phyloP scores from a whole-genome alignment of 2,888 invertebrate genomes.

The Temnothorax ravouxi region DNA sequence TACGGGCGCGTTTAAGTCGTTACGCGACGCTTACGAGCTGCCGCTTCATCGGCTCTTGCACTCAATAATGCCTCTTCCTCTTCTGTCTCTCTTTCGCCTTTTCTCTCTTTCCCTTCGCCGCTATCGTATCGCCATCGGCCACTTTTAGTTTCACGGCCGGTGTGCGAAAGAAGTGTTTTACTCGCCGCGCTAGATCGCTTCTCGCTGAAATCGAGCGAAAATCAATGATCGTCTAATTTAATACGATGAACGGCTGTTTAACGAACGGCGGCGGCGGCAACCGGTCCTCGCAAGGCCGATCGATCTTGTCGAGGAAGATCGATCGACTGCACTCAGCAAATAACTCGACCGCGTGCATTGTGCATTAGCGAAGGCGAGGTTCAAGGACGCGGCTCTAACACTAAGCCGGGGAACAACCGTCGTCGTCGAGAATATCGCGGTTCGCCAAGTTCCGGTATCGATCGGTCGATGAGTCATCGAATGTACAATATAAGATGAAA shows the following conservation, averaged over 20 bases:
- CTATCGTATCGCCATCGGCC: conserved; percentile 56
- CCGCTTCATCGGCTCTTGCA: conserved; percentile 52
- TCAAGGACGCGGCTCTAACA: conserved; percentile 72
- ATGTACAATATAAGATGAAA: conserved; percentile 57
- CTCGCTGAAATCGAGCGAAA: conserved; percentile 33
- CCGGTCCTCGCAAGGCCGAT: conserved; percentile 55
- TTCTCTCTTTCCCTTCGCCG: background rate
- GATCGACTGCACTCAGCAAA: conserved; percentile 61
- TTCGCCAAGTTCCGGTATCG: conserved; percentile 74
- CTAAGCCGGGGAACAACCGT: conserved; percentile 50
- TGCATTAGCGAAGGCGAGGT: conserved; percentile 72
- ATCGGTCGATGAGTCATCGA: conserved; percentile 67
- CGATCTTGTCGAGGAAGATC: conserved; percentile 71
- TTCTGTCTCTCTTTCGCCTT: conserved; percentile 1
- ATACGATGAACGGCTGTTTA: conserved; percentile 47
- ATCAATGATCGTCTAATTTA: conserved; percentile 46
- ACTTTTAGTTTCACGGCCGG: conserved; percentile 48
- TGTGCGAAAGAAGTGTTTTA: conserved; percentile 20
- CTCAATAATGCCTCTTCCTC: conserved; percentile 57
- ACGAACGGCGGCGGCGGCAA: conserved; percentile 45
- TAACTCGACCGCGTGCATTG: conserved; percentile 70
- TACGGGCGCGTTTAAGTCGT: conserved; percentile 80
- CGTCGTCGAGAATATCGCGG: conserved; percentile 60
- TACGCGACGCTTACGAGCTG: conserved; percentile 74
- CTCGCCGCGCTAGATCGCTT: background rate